Evolutionary conservation across 2,113 vertebrate species (phyloP).

Genomic region (Sinocyclocheilus grahami): DNA sequence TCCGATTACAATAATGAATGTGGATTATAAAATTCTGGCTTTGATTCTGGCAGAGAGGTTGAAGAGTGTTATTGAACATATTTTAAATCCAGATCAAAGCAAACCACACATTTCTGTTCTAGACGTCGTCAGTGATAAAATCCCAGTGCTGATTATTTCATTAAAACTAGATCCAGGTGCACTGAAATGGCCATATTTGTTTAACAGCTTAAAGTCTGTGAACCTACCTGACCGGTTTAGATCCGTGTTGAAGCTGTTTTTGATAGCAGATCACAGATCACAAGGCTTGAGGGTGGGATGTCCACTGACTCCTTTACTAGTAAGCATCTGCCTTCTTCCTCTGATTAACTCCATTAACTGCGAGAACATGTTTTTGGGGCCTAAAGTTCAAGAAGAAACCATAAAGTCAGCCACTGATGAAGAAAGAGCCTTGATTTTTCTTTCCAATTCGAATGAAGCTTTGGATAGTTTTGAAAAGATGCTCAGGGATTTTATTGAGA

Average conservation of each 20-base stretch:
- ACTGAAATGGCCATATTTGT: slow-evolving; percentile 43
- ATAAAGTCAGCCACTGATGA: slow-evolving; percentile 22
- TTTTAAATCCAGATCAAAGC: slow-evolving; percentile 36
- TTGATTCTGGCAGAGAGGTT: slow-evolving; percentile 43
- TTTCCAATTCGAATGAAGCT: slow-evolving; percentile 19
- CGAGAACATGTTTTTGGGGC: slow-evolving; percentile 5
- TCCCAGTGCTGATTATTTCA: slow-evolving; percentile 14
- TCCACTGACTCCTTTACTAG: slow-evolving; percentile 46
- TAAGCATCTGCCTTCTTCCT: slow-evolving; percentile 45
- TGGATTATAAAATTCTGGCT: slow-evolving; percentile 51
- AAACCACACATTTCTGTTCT: neutral
- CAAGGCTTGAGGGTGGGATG: slow-evolving; percentile 33
- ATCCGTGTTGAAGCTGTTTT: slow-evolving; percentile 23
- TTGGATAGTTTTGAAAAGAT: slow-evolving; percentile 33
- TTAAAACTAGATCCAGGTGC: slow-evolving; percentile 34
- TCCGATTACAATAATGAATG: slow-evolving; percentile 9
- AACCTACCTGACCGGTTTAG: slow-evolving; percentile 42
- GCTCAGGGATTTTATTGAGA: slow-evolving; percentile 37
- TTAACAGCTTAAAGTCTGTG: slow-evolving; percentile 24
- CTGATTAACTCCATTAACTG: slow-evolving; percentile 23
- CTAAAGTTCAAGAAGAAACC: neutral
- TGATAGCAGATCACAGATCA: neutral
- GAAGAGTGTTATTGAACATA: slow-evolving; percentile 26
- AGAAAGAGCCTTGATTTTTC: slow-evolving; percentile 33
- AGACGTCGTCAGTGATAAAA: neutral